Conservation (phyloP, 2,113 vertebrate species). For the Protobothrops flavoviridis region DNA sequence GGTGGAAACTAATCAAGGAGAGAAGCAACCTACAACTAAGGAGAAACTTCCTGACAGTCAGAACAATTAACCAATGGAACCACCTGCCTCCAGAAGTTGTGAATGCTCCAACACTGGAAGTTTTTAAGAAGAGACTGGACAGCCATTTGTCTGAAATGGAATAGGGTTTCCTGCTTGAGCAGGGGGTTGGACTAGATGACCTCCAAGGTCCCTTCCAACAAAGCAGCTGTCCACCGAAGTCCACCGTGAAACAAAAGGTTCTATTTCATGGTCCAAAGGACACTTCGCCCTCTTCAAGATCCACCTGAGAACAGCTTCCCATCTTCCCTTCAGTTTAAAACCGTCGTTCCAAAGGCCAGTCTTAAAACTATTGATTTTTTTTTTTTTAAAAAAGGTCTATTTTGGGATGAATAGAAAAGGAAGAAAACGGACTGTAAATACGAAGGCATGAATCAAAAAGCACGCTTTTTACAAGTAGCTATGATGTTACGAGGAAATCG, state of each 20-base stretch:
- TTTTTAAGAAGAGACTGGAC: too few species aligned
- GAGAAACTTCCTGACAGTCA: too few species aligned
- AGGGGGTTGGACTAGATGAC: too few species aligned
- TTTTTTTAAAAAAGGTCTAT: constrained; percentile 28
- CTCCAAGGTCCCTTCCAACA: too few species aligned
- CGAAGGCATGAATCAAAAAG: not conserved
- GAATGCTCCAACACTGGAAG: too few species aligned
- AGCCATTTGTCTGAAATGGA: too few species aligned
- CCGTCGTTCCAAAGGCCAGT: constrained; percentile 46
- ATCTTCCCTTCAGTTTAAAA: constrained; percentile 55
- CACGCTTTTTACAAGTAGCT: accelerated
- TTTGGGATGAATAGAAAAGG: constrained; percentile 20
- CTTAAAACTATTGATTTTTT: constrained; percentile 32
- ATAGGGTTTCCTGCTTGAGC: too few species aligned
- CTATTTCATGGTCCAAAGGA: constrained; percentile 49
- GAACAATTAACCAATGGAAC: too few species aligned
- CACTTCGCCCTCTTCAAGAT: constrained; percentile 56
- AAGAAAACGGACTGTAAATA: not conserved
- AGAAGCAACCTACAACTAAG: too few species aligned
- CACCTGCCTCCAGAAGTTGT: too few species aligned
- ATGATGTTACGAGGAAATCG: not conserved
- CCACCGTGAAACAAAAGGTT: constrained; percentile 51
- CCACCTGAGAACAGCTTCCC: constrained; percentile 61
- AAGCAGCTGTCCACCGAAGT: constrained; percentile 36
- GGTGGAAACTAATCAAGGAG: too few species aligned